phyloP scores from a whole-genome alignment of 2,113 vertebrate species.

The Mirounga angustirostris region DNA sequence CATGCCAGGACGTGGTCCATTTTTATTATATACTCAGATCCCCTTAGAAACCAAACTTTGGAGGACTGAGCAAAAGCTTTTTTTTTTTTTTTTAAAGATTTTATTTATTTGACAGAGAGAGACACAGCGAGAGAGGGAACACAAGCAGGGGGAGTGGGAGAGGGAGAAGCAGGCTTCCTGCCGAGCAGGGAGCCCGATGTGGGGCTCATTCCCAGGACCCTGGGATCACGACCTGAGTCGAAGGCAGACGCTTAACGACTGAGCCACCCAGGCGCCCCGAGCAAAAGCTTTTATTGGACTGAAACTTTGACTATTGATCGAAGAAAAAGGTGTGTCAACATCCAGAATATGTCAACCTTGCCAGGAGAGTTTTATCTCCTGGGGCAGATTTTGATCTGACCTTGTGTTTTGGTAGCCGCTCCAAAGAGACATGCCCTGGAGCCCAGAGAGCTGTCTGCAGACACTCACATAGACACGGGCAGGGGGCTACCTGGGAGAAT shows the following conservation, averaged over 20 bases:
- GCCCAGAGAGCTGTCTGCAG: neutral
- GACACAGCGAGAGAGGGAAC: no score
- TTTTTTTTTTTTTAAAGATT: neutral
- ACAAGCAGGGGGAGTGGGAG: no score
- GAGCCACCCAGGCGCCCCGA: neutral
- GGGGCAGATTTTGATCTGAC: constrained; percentile 38
- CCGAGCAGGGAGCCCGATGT: no score
- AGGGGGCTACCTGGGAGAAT: neutral
- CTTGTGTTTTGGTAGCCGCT: neutral
- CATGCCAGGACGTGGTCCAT: neutral
- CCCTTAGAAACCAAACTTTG: neutral
- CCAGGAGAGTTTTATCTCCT: neutral
- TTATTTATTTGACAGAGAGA: no score
- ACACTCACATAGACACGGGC: neutral
- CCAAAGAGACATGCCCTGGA: neutral
- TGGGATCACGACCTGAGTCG: no score
- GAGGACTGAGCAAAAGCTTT: neutral
- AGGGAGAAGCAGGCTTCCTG: no score
- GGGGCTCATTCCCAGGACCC: no score
- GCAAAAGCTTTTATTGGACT: neutral
- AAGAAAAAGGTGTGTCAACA: neutral
- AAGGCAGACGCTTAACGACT: no score
- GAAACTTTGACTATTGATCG: neutral
- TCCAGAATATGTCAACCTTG: neutral
- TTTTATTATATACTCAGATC: neutral